Evolutionary conservation across 2,113 vertebrate species (phyloP).

Genomic region (Psophia crepitans): DNA sequence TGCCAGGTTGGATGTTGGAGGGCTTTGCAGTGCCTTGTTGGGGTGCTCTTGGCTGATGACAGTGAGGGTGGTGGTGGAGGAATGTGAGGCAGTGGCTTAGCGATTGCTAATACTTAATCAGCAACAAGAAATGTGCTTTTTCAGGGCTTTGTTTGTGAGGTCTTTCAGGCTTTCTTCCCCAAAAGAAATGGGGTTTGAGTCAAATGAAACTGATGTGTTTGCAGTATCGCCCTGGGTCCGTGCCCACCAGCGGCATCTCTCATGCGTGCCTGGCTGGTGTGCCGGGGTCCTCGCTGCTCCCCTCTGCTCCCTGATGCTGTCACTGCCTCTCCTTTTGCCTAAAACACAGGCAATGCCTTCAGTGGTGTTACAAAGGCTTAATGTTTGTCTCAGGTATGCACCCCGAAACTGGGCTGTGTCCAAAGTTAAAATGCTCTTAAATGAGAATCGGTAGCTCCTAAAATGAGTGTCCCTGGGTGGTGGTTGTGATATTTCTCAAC

Average conservation of each 20-base stretch:
- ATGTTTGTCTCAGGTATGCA: background rate
- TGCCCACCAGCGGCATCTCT: rapidly evolving
- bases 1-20: rapidly evolving
- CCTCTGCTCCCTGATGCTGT: background rate
- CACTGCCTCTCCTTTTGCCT: background rate
- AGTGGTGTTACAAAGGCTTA: rapidly evolving
- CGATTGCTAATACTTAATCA: background rate
- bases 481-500: background rate
- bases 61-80: rapidly evolving
- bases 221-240: rapidly evolving
- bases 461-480: background rate
- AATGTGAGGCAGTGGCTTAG: rapidly evolving
- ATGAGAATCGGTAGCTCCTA: background rate
- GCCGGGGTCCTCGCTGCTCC: background rate
- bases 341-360: background rate
- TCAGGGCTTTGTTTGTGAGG: background rate
- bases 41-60: background rate
- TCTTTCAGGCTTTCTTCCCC: background rate
- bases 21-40: rapidly evolving
- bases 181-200: background rate
- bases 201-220: background rate
- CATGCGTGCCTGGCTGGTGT: rapidly evolving
- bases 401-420: background rate
- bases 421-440: background rate
- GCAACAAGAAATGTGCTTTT: background rate